Base-by-base conservation (phyloP, 2,888 invertebrate species). In the Spisula solida region DNA sequence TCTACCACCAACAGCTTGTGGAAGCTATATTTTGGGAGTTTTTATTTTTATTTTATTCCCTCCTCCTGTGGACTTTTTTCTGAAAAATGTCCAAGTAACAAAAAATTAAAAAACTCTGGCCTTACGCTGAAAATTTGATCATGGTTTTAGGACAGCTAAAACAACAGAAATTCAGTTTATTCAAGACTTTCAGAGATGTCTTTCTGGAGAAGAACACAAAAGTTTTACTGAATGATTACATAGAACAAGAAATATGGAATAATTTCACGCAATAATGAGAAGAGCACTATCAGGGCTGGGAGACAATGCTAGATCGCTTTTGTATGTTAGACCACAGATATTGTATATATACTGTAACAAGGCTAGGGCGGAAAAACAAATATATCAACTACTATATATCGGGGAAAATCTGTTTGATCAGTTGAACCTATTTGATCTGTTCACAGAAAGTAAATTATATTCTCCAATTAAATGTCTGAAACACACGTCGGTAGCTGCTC, bases 401-500 rank as follows among this genome's bases (percentile, higher is more conserved):
- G 60, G 60, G 41, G 41, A 66, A 66, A 66, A 66, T 66, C 60
- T 66, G n/a, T 66, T 66, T 66, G 60, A 66, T 66, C 25, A 66
- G 60, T 66, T n/a, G 60, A 66, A 10, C 25, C 25, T 66, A 66
- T 66, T 66, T 66, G 60, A n/a, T 66, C 25, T n/a, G 60, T 25
- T 10, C 25, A 25, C 60, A n/a, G 10, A 66, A 66, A 66, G 60
- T 66, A 66, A 66, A 66, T 66, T 66, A 25, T 60, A 66, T 51
- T 66, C 60, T 66, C 60, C 60, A n/a, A 66, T 25, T 25, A 66
- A 66, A 66, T 66, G 60, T 5, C 25, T 25, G 60, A 66, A 66
- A 66, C 60, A 66, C n/a, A 25, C 25, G 20, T 66, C 0, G n/a
- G 25, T 25, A 10, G 60, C 60, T n/a, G n/a, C 60, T 66, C 25